Evolutionary conservation across 2,113 vertebrate species (phyloP).

Genomic region (Seriola rivoliana): DNA sequence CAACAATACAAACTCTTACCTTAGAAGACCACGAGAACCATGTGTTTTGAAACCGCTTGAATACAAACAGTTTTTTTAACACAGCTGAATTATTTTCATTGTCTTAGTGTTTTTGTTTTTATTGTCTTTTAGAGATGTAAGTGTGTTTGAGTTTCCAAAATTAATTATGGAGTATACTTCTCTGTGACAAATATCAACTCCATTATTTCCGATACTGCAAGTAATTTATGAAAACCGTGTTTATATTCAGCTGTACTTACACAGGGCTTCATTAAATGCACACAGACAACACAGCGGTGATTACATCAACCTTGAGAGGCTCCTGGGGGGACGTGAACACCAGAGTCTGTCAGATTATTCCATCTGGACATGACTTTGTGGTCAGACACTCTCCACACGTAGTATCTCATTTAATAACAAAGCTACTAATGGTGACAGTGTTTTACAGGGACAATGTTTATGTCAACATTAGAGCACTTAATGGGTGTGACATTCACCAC

Average conservation of each 20-base stretch:
- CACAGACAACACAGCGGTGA: constrained; percentile 11
- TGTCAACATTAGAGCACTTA: constrained; percentile 67
- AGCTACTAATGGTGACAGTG: constrained; percentile 42
- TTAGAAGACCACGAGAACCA: too few relatives aligned
- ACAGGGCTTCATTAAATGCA: constrained; percentile 5
- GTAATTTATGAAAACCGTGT: neutral
- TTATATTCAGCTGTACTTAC: neutral
- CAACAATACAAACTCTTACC: too few relatives aligned
- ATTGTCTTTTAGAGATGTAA: neutral
- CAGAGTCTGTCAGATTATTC: constrained; percentile 20
- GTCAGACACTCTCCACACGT: constrained; percentile 46
- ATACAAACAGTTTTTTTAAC: neutral
- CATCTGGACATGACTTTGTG: constrained; percentile 7
- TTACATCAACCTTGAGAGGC: constrained; percentile 43
- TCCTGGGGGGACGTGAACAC: constrained; percentile 39
- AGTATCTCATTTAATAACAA: constrained; percentile 69
- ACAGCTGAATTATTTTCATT: neutral
- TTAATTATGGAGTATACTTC: neutral
- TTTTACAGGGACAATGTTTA: constrained; percentile 63
- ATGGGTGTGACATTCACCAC: constrained; percentile 56
- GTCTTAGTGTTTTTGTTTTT: neutral
- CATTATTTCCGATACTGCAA: neutral
- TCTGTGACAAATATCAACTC: neutral
- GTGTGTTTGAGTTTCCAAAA: neutral
- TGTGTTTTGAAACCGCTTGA: too few relatives aligned